Percentiles rank a stretch among this genome's conserved stretches.
Evolutionary conservation across 1,140 invertebrate genomes (phyloP).

Genomic region (Lerema accius): DNA sequence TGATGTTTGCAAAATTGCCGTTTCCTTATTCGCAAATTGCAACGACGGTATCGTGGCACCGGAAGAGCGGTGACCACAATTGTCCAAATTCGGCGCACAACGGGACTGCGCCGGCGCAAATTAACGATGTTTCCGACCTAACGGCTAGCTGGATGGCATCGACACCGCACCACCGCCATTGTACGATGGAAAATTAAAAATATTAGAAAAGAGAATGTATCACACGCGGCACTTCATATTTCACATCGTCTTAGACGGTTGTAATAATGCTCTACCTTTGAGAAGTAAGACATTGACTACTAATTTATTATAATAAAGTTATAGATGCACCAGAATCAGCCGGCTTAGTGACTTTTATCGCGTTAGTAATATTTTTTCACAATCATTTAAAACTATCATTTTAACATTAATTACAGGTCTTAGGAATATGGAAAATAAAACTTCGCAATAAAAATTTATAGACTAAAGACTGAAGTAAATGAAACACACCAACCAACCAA

Average conservation of each 20-base stretch:
- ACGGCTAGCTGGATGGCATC: conserved; percentile 5
- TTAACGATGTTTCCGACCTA: conserved; percentile 53
- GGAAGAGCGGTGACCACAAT: conserved; percentile 72
- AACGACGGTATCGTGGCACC: conserved; percentile 45
- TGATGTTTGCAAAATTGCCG: conserved; percentile 1
- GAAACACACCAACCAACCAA: too few species aligned
- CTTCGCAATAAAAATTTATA: too few species aligned
- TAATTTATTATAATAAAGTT: too few species aligned
- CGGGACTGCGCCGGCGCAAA: conserved; percentile 61
- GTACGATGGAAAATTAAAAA: conserved; percentile 18
- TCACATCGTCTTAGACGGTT: not conserved
- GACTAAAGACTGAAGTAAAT: too few species aligned
- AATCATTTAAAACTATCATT: too few species aligned
- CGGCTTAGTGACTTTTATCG: too few species aligned
- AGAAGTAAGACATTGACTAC: too few species aligned
- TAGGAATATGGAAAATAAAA: too few species aligned
- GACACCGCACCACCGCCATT: not conserved
- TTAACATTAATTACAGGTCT: too few species aligned
- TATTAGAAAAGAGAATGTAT: not conserved
- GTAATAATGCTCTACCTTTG: too few species aligned
- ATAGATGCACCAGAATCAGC: too few species aligned
- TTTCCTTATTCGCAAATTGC: conserved; percentile 25
- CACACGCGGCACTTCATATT: conserved; percentile 3
- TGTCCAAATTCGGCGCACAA: conserved; percentile 67
- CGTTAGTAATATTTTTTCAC: too few species aligned